Base-by-base conservation (phyloP, 2,797 vertebrate genomes). In the Pogoniulus pusillus region DNA sequence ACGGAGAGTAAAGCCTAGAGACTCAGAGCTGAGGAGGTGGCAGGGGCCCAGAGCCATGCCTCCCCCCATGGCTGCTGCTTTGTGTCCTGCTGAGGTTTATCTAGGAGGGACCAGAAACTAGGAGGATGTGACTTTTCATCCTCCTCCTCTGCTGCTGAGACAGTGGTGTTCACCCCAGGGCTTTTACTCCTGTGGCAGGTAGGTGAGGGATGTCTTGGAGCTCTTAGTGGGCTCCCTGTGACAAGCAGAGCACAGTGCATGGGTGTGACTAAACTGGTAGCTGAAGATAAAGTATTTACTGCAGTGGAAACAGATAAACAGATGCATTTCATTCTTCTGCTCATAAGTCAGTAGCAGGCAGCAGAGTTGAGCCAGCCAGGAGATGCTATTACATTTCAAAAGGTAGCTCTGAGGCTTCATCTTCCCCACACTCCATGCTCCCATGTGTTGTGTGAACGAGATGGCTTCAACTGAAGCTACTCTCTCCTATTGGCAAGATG, bases 401-500 rank as follows among this genome's bases (percentile, higher is more conserved):
- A 92, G 93, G 91, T 87, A 88, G 58, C 91, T 87, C 82, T 24
- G 32, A 68, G 87, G 71, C 92, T 91, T 90, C 83, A 78, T 92
- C 87, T 82, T 93, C 93, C 43, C 60, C 78, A 34, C 62, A 20
- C 76, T 81, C 82, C 7, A 2, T 2, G 1, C 72, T 62, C 82
- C 87, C 74, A 63, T 80, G 92, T 84, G 93, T 64, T 71, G 87
- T 78, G 72, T 89, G 94, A 94, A 95, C 86, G 89, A 94, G 92
- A 89, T 53, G 85, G 85, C 68, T 95, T 85, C 45, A 7, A n/a
- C 79, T 64, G 72, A 16, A 86, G 86, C 66, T 54, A 57, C 85
- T 87, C 59, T 95, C 93, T 94, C 77, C 80, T 59, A 17, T 51
- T 68, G 77, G 93, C 89, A 82, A 37, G 87, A 93, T 90, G 94